Evolutionary conservation across 2,888 invertebrate genomes (phyloP).

Genomic region (Hylaea fasciaria): DNA sequence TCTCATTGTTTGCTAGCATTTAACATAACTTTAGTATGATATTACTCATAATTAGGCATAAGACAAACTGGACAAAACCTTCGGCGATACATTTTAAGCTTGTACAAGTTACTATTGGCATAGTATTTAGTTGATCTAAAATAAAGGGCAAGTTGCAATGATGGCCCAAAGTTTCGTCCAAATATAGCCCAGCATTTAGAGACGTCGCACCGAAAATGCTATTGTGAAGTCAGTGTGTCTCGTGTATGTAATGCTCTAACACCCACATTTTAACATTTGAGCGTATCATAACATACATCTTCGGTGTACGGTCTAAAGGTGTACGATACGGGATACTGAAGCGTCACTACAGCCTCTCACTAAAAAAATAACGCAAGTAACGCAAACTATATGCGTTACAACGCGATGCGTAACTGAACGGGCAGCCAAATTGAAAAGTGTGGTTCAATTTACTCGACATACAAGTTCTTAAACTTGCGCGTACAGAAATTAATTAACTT

Average conservation of each 20-base stretch:
- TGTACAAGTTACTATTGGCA: neutral
- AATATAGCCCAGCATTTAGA: neutral
- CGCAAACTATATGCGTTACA: slow-evolving; percentile 50
- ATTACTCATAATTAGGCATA: slow-evolving; percentile 22
- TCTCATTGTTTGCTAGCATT: neutral
- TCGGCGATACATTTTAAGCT: neutral
- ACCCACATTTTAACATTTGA: neutral
- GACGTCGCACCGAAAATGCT: slow-evolving; percentile 3
- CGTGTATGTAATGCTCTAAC: neutral
- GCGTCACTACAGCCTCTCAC: slow-evolving; percentile 50
- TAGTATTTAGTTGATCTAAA: too few relatives aligned
- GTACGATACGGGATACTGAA: slow-evolving; percentile 53
- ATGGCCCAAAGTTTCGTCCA: neutral
- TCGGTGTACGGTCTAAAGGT: slow-evolving; percentile 43
- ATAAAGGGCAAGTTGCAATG: neutral
- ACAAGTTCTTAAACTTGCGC: too few relatives aligned
- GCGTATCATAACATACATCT: slow-evolving; percentile 28
- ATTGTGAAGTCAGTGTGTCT: neutral
- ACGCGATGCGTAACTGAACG: slow-evolving; percentile 51
- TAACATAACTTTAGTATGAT: slow-evolving; percentile 34
- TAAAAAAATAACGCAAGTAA: slow-evolving; percentile 62
- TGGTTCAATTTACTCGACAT: slow-evolving; percentile 38
- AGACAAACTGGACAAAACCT: slow-evolving; percentile 12
- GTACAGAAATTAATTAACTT: too few relatives aligned
- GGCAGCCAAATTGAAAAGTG: slow-evolving; percentile 35